A percentile compares a stretch with the other conserved stretches of the same genome.
phyloP scores from a whole-genome alignment of 1,140 invertebrate genomes.

The Scaptomyza montana region DNA sequence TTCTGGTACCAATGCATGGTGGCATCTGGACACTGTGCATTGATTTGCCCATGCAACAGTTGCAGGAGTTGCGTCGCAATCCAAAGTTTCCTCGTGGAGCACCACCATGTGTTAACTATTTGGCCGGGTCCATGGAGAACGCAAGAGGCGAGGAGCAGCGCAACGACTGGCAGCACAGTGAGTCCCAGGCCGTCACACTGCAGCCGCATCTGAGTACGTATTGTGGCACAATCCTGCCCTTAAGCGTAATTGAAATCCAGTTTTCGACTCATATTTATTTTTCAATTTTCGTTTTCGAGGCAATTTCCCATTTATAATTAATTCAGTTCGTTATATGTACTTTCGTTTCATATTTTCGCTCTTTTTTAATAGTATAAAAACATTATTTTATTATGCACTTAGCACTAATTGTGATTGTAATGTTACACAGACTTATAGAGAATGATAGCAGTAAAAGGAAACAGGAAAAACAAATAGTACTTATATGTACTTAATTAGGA shows the following conservation, averaged over 20 bases:
- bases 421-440: constrained; percentile 74
- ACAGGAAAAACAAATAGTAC: constrained; percentile 62
- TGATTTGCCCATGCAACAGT: constrained; percentile 89
- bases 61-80: constrained; percentile 86
- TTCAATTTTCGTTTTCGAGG: constrained; percentile 24
- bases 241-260: constrained; percentile 21
- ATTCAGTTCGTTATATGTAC: neutral
- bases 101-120: constrained; percentile 90
- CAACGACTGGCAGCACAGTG: constrained; percentile 93
- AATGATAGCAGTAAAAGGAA: constrained; percentile 64
- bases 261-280: constrained; percentile 3
- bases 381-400: constrained; percentile 70
- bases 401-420: constrained; percentile 80
- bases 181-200: constrained; percentile 84
- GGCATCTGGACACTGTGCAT: constrained; percentile 94
- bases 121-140: constrained; percentile 87
- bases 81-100: constrained; percentile 87
- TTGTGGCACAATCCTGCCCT: constrained; percentile 74
- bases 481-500: constrained; percentile 52
- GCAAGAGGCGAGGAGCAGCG: constrained; percentile 87
- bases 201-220: constrained; percentile 84
- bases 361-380: constrained; percentile 60
- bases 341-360: constrained; percentile 33
- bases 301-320: constrained; percentile 29
- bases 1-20: constrained; percentile 92